Evolutionary conservation across 37 sponge, comb jelly and placozoan genomes (phyloP).

Genomic region (Diacarnus erythraeanus): DNA sequence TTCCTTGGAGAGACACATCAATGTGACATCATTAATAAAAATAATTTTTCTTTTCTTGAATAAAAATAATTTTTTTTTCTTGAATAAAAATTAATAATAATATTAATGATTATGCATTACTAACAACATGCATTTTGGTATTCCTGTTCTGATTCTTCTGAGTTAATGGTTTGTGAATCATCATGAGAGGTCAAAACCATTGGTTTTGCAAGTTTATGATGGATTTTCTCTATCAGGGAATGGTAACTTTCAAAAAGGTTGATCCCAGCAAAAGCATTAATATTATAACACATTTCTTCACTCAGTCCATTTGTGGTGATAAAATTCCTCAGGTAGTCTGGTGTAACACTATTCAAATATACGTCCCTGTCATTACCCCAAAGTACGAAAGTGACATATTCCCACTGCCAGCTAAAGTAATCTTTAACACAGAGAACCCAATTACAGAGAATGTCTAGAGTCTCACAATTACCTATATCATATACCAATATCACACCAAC

Average conservation of each 20-base stretch:
- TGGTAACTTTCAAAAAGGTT: neutral
- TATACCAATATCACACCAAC: slow-evolving; percentile 56
- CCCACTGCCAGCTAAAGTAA: neutral
- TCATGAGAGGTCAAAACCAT: no score
- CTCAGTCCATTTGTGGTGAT: neutral
- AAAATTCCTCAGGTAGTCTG: neutral
- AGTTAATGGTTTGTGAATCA: no score
- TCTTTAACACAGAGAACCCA: slow-evolving; percentile 24
- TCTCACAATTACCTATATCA: neutral
- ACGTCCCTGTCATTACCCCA: slow-evolving; percentile 52
- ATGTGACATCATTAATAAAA: no score
- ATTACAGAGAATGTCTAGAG: slow-evolving; percentile 12
- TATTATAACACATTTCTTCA: neutral
- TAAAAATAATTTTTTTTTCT: no score
- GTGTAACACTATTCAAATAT: neutral
- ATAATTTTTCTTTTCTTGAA: no score
- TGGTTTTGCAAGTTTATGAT: neutral
- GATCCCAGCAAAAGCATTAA: slow-evolving; percentile 4
- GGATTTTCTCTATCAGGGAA: neutral
- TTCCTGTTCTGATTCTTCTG: no score
- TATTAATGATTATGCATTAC: no score
- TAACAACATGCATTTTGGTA: no score
- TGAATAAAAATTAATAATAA: no score
- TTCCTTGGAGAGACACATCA: no score
- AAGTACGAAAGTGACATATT: slow-evolving; percentile 20